Conservation (phyloP, 2,113 vertebrate genomes). For the Malurus melanocephalus region DNA sequence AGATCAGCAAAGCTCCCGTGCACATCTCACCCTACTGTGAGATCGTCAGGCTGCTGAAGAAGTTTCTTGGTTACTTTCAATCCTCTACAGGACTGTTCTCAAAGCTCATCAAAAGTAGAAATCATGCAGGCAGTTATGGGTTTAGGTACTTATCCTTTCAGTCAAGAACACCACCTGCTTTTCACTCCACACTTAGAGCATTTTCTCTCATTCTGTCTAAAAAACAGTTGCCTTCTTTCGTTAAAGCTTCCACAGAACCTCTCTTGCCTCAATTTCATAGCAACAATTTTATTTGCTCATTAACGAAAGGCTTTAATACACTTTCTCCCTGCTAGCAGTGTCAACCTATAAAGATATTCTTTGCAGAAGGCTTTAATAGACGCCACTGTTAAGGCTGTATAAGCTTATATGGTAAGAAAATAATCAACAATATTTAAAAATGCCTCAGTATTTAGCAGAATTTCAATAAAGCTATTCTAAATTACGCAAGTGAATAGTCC, state of each 20-base stretch:
- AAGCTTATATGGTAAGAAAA: neutral
- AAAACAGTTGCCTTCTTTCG: neutral
- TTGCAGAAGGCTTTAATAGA: neutral
- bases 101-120: neutral
- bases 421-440: neutral
- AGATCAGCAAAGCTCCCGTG: neutral
- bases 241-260: neutral
- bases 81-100: neutral
- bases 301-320: neutral
- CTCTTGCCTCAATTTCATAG: neutral
- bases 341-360: neutral
- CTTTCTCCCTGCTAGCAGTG: neutral
- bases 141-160: neutral
- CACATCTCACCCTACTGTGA: neutral
- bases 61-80: neutral
- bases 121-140: neutral
- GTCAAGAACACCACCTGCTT: slow-evolving; percentile 2
- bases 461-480: neutral
- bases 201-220: neutral
- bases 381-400: neutral
- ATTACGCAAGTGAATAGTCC: neutral
- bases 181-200: neutral
- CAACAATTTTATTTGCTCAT: neutral
- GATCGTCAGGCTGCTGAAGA: neutral
- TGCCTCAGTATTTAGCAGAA: neutral